Evolutionary conservation across 2,888 invertebrate species (phyloP).

Genomic region (Parnassius smintheus): DNA sequence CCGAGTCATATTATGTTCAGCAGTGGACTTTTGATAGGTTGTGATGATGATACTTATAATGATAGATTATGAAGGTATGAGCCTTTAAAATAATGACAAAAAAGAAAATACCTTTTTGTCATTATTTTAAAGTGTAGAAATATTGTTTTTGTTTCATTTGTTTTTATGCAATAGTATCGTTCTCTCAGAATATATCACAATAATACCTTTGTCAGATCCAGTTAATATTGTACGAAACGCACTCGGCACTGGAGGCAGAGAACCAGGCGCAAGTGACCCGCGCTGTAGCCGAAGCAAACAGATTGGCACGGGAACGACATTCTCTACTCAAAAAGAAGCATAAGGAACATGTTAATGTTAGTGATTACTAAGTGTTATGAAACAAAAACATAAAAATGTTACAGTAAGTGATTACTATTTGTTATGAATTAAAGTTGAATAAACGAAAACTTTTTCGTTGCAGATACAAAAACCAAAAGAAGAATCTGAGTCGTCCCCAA

Average conservation of each 20-base stretch:
- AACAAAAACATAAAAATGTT: too few species aligned
- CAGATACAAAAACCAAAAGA: conserved; percentile 51
- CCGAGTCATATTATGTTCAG: too few species aligned
- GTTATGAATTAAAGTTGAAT: neutral
- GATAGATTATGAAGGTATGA: too few species aligned
- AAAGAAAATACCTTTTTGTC: too few species aligned
- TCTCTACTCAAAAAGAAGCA: conserved; percentile 67
- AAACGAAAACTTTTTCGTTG: neutral
- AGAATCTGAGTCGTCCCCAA: conserved; percentile 37
- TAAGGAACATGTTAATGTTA: conserved; percentile 44
- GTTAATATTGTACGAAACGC: conserved; percentile 90
- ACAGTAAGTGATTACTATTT: too few species aligned
- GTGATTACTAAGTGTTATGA: conserved; percentile 19
- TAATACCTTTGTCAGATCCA: conserved; percentile 81
- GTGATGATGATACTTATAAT: too few species aligned
- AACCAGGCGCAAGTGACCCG: conserved; percentile 87
- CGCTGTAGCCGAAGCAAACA: conserved; percentile 86
- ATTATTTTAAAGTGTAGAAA: too few species aligned
- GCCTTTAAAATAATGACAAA: too few species aligned
- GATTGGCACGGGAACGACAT: conserved; percentile 85
- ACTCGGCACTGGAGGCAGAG: conserved; percentile 88
- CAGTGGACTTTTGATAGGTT: too few species aligned
- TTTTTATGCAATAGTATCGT: too few species aligned
- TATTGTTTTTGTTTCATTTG: too few species aligned
- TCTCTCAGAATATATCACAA: neutral